These are phyloP conservation scores for Epistrophella euchroma DNA, from an alignment of 2,888 invertebrate species.

Conservation along the genomic window DNA sequence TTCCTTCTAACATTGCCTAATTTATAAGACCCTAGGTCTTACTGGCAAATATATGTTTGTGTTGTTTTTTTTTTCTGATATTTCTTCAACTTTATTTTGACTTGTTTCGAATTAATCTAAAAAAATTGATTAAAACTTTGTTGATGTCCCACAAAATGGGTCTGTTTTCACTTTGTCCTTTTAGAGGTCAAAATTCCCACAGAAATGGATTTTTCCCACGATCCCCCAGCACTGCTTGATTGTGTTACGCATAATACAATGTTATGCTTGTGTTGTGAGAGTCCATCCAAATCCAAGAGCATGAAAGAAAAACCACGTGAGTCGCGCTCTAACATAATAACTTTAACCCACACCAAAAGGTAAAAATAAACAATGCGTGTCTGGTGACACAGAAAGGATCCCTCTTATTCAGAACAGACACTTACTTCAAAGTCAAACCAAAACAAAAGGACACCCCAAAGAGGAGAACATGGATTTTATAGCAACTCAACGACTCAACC, in stretches of 20 bases:
- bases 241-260: neutral
- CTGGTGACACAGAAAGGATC: conserved; percentile 56
- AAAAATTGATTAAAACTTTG: too few relatives aligned
- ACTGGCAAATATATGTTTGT: too few relatives aligned
- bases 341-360: conserved; percentile 13
- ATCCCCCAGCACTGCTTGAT: too few relatives aligned
- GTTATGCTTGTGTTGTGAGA: neutral
- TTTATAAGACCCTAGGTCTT: too few relatives aligned
- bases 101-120: too few relatives aligned
- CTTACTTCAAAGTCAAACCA: conserved; percentile 2
- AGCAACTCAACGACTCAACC: neutral
- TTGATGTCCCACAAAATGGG: too few relatives aligned
- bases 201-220: too few relatives aligned
- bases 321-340: conserved; percentile 45
- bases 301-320: conserved; percentile 57
- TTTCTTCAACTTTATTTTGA: too few relatives aligned
- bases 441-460: conserved; percentile 56
- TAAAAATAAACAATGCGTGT: conserved; percentile 40
- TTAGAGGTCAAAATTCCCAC: too few relatives aligned
- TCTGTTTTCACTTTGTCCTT: too few relatives aligned
- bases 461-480: conserved; percentile 59
- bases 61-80: too few relatives aligned
- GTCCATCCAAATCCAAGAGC: conserved; percentile 10
- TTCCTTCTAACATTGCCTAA: too few relatives aligned
- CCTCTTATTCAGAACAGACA: conserved; percentile 11